A percentile compares a stretch with the other conserved stretches of the same genome.
Conservation (phyloP, 2,113 vertebrate genomes). For the Scomber scombrus region DNA sequence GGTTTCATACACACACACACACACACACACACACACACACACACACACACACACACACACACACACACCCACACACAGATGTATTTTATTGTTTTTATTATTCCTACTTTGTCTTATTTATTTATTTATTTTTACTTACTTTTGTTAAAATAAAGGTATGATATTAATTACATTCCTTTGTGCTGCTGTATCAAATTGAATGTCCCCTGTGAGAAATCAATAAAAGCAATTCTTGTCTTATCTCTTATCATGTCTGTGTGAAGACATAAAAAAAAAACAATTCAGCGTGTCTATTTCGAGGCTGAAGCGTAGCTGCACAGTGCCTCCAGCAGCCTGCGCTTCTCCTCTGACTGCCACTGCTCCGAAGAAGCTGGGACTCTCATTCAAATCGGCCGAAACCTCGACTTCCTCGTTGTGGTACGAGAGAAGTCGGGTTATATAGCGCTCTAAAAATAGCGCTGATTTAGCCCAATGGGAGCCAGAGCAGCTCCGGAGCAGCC, state of each 20-base stretch:
- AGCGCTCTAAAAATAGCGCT: constrained; percentile 92
- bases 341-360: background rate
- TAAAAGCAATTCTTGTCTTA: too few relatives aligned
- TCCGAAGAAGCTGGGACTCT: background rate
- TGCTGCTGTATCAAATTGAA: too few relatives aligned
- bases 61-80: too few relatives aligned
- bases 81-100: too few relatives aligned
- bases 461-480: constrained; percentile 77
- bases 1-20: too few relatives aligned
- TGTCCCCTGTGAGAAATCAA: too few relatives aligned
- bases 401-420: constrained; percentile 62
- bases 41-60: too few relatives aligned
- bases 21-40: too few relatives aligned
- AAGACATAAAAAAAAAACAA: constrained; percentile 6
- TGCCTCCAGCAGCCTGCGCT: background rate
- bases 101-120: too few relatives aligned
- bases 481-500: constrained; percentile 64
- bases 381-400: constrained; percentile 14
- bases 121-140: too few relatives aligned
- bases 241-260: background rate
- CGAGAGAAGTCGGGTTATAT: constrained; percentile 83
- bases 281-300: constrained; percentile 18
- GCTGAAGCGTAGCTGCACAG: background rate
- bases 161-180: too few relatives aligned
- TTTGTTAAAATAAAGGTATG: too few relatives aligned